Conservation (phyloP, 2,888 invertebrate genomes). For the Hemistola chrysoprasaria region DNA sequence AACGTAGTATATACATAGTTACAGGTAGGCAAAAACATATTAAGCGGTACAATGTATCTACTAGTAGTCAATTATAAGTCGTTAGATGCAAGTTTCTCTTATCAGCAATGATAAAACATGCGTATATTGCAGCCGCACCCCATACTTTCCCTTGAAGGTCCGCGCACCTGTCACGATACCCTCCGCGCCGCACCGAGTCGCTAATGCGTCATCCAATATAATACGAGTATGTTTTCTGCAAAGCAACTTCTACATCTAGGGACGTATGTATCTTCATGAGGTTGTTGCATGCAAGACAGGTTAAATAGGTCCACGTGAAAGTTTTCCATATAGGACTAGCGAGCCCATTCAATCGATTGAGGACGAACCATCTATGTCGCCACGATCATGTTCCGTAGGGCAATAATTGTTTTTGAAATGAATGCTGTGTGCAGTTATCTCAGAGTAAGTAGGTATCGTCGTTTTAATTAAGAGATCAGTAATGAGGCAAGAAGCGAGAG, state of each 20-base stretch:
- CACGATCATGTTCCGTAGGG: neutral
- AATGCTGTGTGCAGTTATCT: slow-evolving; percentile 16
- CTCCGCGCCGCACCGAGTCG: slow-evolving; percentile 5
- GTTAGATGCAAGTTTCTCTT: slow-evolving; percentile 72
- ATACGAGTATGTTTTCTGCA: slow-evolving; percentile 42
- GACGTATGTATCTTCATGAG: slow-evolving; percentile 57
- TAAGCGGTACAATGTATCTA: no score
- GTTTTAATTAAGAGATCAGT: slow-evolving; percentile 69
- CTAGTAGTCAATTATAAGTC: slow-evolving; percentile 41
- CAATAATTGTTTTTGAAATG: slow-evolving; percentile 9
- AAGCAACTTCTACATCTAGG: slow-evolving; percentile 55
- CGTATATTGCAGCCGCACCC: slow-evolving; percentile 70
- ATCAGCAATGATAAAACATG: slow-evolving; percentile 76
- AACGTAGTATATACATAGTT: no score
- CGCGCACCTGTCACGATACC: slow-evolving; percentile 50
- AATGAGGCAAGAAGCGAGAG: slow-evolving; percentile 63
- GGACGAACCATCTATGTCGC: slow-evolving; percentile 9
- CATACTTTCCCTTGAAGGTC: slow-evolving; percentile 68
- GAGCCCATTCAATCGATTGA: slow-evolving; percentile 18
- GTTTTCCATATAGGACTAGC: slow-evolving; percentile 38
- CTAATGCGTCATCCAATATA: slow-evolving; percentile 52
- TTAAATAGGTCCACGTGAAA: slow-evolving; percentile 53
- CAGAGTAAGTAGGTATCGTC: slow-evolving; percentile 5
- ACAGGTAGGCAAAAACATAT: no score
- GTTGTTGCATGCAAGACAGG: slow-evolving; percentile 57